Conservation (phyloP, 30 jellyfish, hydroid and myxozoan genomes). For the Hydra vulgaris region DNA sequence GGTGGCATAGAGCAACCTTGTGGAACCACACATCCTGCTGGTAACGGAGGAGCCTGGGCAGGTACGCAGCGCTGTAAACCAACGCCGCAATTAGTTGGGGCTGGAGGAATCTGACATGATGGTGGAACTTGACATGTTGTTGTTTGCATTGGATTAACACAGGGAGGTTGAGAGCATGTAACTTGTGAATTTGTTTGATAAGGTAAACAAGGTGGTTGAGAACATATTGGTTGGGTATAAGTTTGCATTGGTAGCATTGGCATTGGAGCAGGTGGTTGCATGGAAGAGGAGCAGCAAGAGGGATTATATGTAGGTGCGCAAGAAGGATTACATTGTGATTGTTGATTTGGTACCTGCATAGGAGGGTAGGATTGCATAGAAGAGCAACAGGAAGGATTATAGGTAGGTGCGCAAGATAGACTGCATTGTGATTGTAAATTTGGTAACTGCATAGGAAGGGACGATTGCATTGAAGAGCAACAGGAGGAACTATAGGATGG, state of each 20-base stretch:
- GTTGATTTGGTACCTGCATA: too few species aligned
- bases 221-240: conserved; percentile 16
- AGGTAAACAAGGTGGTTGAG: conserved; percentile 29
- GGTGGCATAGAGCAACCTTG: conserved; percentile 32
- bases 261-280: conserved; percentile 2
- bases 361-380: too few species aligned
- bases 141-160: neutral
- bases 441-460: conserved; percentile 11
- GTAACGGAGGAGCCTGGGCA: conserved; percentile 7
- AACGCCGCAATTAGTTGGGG: conserved; percentile 12
- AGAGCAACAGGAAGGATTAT: too few species aligned
- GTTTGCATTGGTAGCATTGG: conserved; percentile 6
- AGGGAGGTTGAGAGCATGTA: conserved; percentile 22
- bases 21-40: conserved; percentile 13
- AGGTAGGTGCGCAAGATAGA: too few species aligned
- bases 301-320: neutral
- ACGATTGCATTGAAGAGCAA: conserved; percentile 12
- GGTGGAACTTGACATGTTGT: conserved; percentile 19
- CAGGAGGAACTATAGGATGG: conserved; percentile 30
- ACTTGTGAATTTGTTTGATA: neutral
- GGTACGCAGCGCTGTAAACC: conserved; percentile 25
- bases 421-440: conserved; percentile 8
- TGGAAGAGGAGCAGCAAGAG: conserved; percentile 30
- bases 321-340: too few species aligned
- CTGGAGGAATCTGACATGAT: conserved; percentile 17